phyloP scores from a whole-genome alignment of 2,797 vertebrate genomes.

The Triplophysa yarkandensis region DNA sequence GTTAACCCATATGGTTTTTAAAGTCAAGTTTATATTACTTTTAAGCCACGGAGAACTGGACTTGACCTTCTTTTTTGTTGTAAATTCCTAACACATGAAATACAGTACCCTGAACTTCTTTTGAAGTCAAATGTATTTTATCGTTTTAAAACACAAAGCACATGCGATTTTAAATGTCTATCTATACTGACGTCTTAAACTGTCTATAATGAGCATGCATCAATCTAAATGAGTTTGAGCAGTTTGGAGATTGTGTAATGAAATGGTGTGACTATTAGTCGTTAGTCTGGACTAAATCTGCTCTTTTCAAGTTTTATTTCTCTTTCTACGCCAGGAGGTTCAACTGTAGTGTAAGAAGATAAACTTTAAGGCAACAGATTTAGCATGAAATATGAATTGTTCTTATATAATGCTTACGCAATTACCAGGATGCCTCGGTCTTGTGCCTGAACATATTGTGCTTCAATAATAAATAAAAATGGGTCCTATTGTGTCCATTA shows the following conservation, averaged over 20 bases:
- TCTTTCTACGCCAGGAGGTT: background rate
- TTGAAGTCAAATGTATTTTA: background rate
- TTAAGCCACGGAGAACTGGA: background rate
- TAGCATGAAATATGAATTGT: background rate
- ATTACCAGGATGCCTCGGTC: constrained; percentile 1
- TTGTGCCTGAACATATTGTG: constrained; percentile 4
- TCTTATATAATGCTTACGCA: background rate
- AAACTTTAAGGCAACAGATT: background rate
- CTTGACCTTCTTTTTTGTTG: background rate
- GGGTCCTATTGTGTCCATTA: too few species aligned
- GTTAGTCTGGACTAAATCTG: too few species aligned
- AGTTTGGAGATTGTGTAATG: too few species aligned
- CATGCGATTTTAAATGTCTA: constrained; percentile 2
- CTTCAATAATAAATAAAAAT: too few species aligned
- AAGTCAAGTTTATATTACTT: background rate
- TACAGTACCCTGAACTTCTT: background rate
- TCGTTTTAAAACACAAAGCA: background rate
- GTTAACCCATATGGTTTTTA: constrained; percentile 53
- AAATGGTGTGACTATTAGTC: too few species aligned
- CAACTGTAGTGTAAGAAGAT: background rate
- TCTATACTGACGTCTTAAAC: background rate
- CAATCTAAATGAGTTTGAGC: background rate
- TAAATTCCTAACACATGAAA: background rate
- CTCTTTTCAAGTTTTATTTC: background rate
- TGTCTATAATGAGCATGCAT: constrained; percentile 9